A percentile compares a stretch with the other conserved stretches of the same genome.
phyloP scores from a whole-genome alignment of 92 coral and sea anemone species.

The Siderastrea siderea region DNA sequence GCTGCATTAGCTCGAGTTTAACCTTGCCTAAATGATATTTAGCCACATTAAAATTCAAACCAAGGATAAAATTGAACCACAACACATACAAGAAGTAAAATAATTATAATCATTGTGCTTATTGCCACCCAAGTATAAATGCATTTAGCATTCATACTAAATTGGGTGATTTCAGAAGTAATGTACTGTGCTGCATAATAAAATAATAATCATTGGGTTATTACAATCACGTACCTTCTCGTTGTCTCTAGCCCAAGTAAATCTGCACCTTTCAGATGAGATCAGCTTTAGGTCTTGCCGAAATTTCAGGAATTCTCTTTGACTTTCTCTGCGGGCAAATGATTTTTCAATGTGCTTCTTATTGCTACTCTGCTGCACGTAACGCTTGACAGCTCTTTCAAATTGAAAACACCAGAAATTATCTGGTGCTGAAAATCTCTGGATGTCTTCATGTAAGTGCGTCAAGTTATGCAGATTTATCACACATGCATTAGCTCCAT shows the following conservation, averaged over 20 bases:
- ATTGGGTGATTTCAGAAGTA: not conserved
- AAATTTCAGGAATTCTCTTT: conserved; percentile 70
- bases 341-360: conserved; percentile 65
- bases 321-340: conserved; percentile 69
- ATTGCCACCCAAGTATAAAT: too few species aligned
- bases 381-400: conserved; percentile 74
- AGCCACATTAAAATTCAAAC: too few species aligned
- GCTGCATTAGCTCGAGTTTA: too few species aligned
- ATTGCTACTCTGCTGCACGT: conserved; percentile 67
- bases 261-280: too few species aligned
- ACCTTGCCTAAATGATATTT: too few species aligned
- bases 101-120: too few species aligned
- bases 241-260: too few species aligned
- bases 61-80: too few species aligned
- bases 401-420: conserved; percentile 74
- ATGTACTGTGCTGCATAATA: too few species aligned
- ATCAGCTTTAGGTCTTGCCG: conserved; percentile 34
- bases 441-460: conserved; percentile 68
- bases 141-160: too few species aligned
- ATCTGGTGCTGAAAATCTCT: conserved; percentile 73
- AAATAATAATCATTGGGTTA: not conserved
- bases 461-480: conserved; percentile 66
- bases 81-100: too few species aligned
- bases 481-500: conserved; percentile 66
- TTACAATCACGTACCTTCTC: conserved; percentile 16